Conservation (phyloP, 2,888 invertebrate species). For the Calameuta pallipes region DNA sequence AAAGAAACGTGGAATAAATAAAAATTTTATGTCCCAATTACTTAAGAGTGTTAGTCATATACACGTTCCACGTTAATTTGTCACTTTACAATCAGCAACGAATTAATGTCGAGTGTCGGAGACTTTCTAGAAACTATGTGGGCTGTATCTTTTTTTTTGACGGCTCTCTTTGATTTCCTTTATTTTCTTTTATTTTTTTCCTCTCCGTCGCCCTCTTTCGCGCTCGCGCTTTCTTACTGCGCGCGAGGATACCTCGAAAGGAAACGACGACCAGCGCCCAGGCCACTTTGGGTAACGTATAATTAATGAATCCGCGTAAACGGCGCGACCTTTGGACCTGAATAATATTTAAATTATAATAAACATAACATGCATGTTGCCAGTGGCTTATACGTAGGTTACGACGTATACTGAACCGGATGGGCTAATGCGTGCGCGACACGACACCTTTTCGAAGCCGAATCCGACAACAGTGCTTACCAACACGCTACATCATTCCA, state of each 20-base stretch:
- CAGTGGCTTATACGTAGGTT: slow-evolving; percentile 6
- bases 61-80: slow-evolving; percentile 47
- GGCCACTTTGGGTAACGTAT: neutral
- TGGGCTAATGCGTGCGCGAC: slow-evolving; percentile 32
- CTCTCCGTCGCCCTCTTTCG: neutral
- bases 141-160: neutral
- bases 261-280: slow-evolving; percentile 1
- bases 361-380: slow-evolving; percentile 25
- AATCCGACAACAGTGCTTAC: slow-evolving; percentile 26
- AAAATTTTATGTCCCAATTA: neutral
- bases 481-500: slow-evolving; percentile 29
- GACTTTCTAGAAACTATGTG: slow-evolving; percentile 38
- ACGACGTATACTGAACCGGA: slow-evolving; percentile 23
- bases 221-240: neutral
- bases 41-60: slow-evolving; percentile 4
- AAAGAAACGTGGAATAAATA: no score
- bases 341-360: slow-evolving; percentile 29
- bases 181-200: neutral
- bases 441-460: slow-evolving; percentile 29
- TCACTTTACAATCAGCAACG: slow-evolving; percentile 51
- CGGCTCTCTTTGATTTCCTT: neutral
- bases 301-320: slow-evolving; percentile 14
- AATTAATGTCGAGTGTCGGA: slow-evolving; percentile 32
- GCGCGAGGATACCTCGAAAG: neutral
- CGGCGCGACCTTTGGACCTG: slow-evolving; percentile 15